phyloP scores from a whole-genome alignment of 2,888 invertebrate species.

The Acleris sparsana region DNA sequence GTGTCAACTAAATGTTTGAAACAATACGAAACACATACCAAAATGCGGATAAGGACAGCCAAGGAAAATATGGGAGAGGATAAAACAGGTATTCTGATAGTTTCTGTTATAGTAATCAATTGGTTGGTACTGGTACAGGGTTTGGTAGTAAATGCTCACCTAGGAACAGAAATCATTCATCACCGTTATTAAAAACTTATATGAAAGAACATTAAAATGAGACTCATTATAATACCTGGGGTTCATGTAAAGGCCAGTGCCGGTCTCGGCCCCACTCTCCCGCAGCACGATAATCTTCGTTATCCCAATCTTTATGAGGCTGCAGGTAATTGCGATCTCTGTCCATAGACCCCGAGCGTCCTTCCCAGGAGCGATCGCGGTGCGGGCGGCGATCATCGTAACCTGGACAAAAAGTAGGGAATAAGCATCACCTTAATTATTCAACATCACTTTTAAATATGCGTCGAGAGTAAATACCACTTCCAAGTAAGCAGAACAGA shows the following conservation, averaged over 20 bases:
- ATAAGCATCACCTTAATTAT: neutral
- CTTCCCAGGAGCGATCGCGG: constrained; percentile 83
- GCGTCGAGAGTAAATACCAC: too few species aligned
- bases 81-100: constrained; percentile 66
- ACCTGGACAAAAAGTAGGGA: constrained; percentile 49
- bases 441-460: neutral
- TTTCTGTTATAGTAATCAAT: constrained; percentile 72
- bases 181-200: constrained; percentile 32
- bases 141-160: constrained; percentile 69
- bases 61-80: constrained; percentile 80
- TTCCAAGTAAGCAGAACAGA: too few species aligned
- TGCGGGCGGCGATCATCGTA: constrained; percentile 79
- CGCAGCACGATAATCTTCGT: constrained; percentile 80
- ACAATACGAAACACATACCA: constrained; percentile 62
- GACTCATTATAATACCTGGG: constrained; percentile 60
- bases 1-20: neutral
- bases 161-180: constrained; percentile 47
- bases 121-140: constrained; percentile 70
- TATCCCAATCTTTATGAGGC: constrained; percentile 79
- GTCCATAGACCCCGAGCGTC: constrained; percentile 75
- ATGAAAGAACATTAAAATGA: constrained; percentile 2
- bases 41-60: constrained; percentile 78
- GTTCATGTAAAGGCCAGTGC: constrained; percentile 77
- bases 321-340: constrained; percentile 77
- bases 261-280: constrained; percentile 79